Base-by-base conservation (phyloP, 2,113 vertebrate species). In the Ochotona princeps region DNA sequence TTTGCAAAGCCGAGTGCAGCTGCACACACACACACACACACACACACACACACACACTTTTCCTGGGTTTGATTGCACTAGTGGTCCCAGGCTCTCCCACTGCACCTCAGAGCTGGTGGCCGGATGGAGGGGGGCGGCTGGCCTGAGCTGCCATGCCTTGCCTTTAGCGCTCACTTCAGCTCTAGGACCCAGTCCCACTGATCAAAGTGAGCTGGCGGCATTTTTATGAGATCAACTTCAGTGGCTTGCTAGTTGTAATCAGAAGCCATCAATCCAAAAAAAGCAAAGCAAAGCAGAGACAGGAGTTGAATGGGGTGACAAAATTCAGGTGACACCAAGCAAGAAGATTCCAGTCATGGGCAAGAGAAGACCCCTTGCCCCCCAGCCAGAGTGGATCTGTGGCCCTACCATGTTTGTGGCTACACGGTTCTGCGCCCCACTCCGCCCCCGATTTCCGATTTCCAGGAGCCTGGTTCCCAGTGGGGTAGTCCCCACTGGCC, bases 211-310 rank as follows among this genome's bases (percentile, higher is more conserved):
- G 96, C 96, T 96, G 87, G 23, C 96, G 70, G 49, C 74, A 78
- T 83, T 97, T 98, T 96, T 96, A 96, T 93, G 94, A 97, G 96
- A 96, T 94, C 96, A 97, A 97, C 96, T 96, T 95, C 95, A 90
- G 88, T 79, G 90, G 89, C 90, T 96, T 30, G 84, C 97, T 74
- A 81, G 25, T 38, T 96, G 96, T 96, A 96, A 97, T 97, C 97
- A 97, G 96, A 97, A 14, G 91, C 97, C 51, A 66, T 92, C 94
- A 90, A 88, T 88, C 88, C 94, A 51, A 94, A 90, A 90, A 74
- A 80, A 91, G 95, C 76, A 94, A 49, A 9, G 65, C 18, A 79
- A 57, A 67, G 23, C 90, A 47, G 73, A 85, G 10, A 74, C 57
- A 25, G 91, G 32, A 32, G 18, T 11, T 30, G 3, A 63, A 23